Evolutionary conservation across 64 coral and sea anemone species (phyloP).

Genomic region (Anthopleura sola): DNA sequence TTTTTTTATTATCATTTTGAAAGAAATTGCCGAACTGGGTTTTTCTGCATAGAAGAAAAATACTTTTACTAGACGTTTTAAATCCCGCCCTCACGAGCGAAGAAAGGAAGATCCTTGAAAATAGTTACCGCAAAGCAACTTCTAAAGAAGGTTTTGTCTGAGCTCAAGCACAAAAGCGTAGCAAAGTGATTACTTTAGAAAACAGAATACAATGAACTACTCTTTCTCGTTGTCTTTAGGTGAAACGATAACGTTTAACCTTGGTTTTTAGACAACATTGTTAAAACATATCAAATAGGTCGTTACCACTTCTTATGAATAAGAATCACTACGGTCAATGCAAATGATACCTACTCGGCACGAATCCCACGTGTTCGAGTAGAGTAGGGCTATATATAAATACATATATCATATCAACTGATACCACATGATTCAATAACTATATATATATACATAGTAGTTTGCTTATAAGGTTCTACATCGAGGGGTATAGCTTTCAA

Average conservation of each 20-base stretch:
- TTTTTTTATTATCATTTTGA: constrained; percentile 24
- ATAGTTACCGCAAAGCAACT: neutral
- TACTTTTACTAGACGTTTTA: neutral
- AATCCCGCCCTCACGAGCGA: neutral
- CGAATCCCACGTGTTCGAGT: neutral
- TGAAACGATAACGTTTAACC: neutral
- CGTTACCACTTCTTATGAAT: neutral
- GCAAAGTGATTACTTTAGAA: constrained; percentile 2
- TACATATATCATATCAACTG: neutral
- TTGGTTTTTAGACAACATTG: neutral
- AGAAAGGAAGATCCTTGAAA: neutral
- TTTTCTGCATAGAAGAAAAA: neutral
- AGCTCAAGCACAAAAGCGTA: neutral
- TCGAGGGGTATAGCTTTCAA: too few relatives aligned
- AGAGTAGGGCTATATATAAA: neutral
- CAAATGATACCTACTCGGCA: neutral
- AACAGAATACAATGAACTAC: neutral
- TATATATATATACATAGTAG: too few relatives aligned
- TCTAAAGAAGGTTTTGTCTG: constrained; percentile 2
- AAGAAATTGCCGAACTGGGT: neutral
- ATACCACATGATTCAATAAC: neutral
- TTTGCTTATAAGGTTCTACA: too few relatives aligned
- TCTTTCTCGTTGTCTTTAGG: neutral
- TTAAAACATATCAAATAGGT: neutral
- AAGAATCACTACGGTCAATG: neutral